Percentiles rank a stretch among this genome's conserved stretches.
Conservation (phyloP, 2,888 invertebrate genomes). For the Galerucella pusilla region DNA sequence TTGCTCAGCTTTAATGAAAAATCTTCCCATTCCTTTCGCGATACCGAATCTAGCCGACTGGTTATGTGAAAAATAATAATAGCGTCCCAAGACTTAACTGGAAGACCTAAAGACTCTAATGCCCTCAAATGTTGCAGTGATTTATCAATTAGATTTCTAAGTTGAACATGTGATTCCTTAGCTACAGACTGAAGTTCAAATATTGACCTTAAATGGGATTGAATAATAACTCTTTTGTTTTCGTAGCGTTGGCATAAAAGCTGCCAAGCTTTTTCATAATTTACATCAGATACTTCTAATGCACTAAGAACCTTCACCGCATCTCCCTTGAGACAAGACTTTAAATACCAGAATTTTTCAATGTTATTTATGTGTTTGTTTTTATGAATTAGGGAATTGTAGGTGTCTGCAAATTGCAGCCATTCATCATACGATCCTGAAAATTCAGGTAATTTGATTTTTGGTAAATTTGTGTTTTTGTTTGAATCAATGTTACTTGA, state of each 20-base stretch:
- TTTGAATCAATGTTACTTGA: not conserved
- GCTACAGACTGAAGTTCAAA: not conserved
- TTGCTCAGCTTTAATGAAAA: too few relatives aligned
- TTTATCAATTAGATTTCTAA: too few relatives aligned
- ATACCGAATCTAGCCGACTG: too few relatives aligned
- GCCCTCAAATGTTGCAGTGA: too few relatives aligned
- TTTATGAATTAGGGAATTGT: not conserved
- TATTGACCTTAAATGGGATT: not conserved
- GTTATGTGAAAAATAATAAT: too few relatives aligned
- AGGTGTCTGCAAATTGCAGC: not conserved
- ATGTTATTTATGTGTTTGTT: not conserved
- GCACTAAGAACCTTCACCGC: not conserved
- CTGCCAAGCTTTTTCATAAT: not conserved
- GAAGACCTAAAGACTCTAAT: too few relatives aligned
- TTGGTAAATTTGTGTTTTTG: not conserved
- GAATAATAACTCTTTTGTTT: not conserved
- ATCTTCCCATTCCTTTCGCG: too few relatives aligned
- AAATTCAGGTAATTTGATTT: not conserved
- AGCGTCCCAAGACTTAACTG: too few relatives aligned
- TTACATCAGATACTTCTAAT: not conserved
- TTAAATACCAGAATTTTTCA: not conserved
- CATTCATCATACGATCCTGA: not conserved
- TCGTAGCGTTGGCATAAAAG: not conserved
- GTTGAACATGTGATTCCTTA: not conserved
- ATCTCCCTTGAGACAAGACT: constrained; percentile 1